Base-by-base conservation (phyloP, 1,140 invertebrate genomes). In the Drosophila eugracilis region DNA sequence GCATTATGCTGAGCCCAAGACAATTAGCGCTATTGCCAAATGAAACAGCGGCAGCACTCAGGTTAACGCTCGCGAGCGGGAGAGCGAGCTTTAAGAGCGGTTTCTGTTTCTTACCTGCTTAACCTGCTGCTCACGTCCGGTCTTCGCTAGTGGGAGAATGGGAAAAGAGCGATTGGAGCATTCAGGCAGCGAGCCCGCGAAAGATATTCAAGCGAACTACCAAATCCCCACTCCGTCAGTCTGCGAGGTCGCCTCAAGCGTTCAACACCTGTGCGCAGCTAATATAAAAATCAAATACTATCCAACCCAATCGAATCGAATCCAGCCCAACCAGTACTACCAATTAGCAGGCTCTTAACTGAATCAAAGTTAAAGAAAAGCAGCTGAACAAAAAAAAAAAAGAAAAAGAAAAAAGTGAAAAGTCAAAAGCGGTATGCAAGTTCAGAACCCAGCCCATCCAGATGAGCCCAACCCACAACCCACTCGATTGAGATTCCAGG, bases 81-180 rank as follows among this genome's bases (percentile, higher is more conserved):
- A 67, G 53, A 48, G 55, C 5, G 47, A 72, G 65, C 62, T 52
- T 69, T 79, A 79, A 59, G 59, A 75, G 76, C 21, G 28, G 42
- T 44, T 48, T 41, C 39, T 24, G 42, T 41, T 52, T 39, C 42
- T 81, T 48, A 52, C 57, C 44, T 78, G 76, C 49, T 83, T 83
- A 78, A 84, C 66, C 67, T 84, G 63, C 79, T 78, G 58, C 79
- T 83, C 79, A 83, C 75, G 79, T 83, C 55, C 21, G 53, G 57
- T 45, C 26, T 54, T 26, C 36, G 49, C 17, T 47, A 59, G 57
- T 22, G 49, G 28, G 42, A 26, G 45, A 15, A 3, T 5, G 3
- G 28, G 41, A 17, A 15, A 47, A 32, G 30, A 32, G 30, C 30
- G 54, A 19, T n/a, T 21, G 39, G 17, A 15, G 30, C 30, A 32